Base-by-base conservation (phyloP, 2,888 invertebrate genomes). In the Kryphioiulus occultus region DNA sequence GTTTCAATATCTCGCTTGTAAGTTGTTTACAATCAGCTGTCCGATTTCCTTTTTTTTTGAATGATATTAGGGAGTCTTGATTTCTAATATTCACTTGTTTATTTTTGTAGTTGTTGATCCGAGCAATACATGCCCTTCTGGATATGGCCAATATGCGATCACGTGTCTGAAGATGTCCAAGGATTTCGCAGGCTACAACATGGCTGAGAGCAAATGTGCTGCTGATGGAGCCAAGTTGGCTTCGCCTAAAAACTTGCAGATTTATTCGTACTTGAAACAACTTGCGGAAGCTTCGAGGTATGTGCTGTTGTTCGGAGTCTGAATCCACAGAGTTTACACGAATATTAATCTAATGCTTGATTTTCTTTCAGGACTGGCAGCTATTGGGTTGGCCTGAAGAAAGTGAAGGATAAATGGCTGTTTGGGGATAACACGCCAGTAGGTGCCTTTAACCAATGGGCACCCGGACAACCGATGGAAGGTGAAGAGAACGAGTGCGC, bases 141-240 rank as follows among this genome's bases (percentile, higher is more conserved):
- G 85, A 22, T 87, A 87, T 85, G 84, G 35, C 26, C 84, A 85
- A 19, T 85, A 85, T 85, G 42, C 30, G 7, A 53, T 85, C 9
- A 53, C 53, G 17, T 87, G 87, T 47, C 53, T 85, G n/a, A 87
- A 87, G 47, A 85, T 87, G 47, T 87, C 87, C 19, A 85, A 53
- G 30, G 87, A 87, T 30, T 87, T 87, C 47, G 87, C 87, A 22
- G 59, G 85, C 30, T 87, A 83, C 26, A 35, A 26, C 0, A n/a
- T 30, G 4, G 87, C 87, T n/a, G 87, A 87, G 85, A 85, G 30
- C 32, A 44, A 85, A 1, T 87, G 87, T 47, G 17, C n/a, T 30
- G 87, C 47, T n/a, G 47, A 85, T 87, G 87, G 87, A 42, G 87
- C 85, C 2, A 44, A 53, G 30, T 32, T 87, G 32, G 87, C 87